Base-by-base conservation (phyloP, 2,888 invertebrate species). In the Lepas anatifera region DNA sequence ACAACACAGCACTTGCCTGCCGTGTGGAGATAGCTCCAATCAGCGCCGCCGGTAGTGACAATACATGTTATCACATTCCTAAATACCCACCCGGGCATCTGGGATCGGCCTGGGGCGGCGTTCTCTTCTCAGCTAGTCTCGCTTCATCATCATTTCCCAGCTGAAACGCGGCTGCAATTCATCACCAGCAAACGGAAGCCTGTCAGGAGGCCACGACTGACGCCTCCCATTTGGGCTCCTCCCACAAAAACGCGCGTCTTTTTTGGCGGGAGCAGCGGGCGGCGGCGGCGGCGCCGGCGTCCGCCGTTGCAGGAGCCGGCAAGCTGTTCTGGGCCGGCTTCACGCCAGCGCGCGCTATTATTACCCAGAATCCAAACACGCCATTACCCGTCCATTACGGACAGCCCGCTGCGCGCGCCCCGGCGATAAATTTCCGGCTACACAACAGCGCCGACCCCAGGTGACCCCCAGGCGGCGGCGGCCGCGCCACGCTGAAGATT, bases 361-460 rank as follows among this genome's bases (percentile, higher is more conserved):
- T 58, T 58, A 58, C 35, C 35, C 25, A 35, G 58, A 58, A 58
- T 32, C 29, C 58, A 58, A 35, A 58, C 58, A 58, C 58, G 22
- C 58, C 35, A 35, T 58, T 58, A 58, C 22, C 32, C 32, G 22
- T 32, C 35, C 58, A 58, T 58, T 58, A 58, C 58, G 10, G 58
- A 22, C 32, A 22, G 58, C 58, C 58, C 22, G 58, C 58, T 32
- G 58, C 32, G 58, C 58, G 58, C 46, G 50, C 35, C 32, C 58
- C 58, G 16, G 18, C 58, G 32, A 58, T 58, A 58, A 58, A 58
- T 58, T 58, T 35, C 58, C 22, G 58, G 32, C 58, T 58, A 58
- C 58, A 58, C 58, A 58, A 58, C 58, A 58, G 58, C 58, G 8
- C 8, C 58, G 35, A 58, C 58, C 58, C 35, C 35, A 0, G 58